Percentiles rank a stretch among this genome's conserved stretches.
These are phyloP conservation scores for Chelonoidis abingdonii DNA, from an alignment of 2,113 vertebrate genomes.

Conservation along the genomic window DNA sequence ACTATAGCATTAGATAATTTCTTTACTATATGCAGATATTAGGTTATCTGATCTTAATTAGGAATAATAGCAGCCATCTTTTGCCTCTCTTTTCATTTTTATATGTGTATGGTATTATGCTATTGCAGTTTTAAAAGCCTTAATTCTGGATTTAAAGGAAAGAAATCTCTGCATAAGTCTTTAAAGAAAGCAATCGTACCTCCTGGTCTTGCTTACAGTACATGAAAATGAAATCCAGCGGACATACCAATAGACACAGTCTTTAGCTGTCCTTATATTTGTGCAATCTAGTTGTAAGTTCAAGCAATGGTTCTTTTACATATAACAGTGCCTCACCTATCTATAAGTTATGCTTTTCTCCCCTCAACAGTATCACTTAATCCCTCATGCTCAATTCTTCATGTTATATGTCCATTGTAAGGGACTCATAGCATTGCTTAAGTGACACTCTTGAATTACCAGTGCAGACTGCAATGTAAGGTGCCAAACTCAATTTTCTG, in stretches of 20 bases:
- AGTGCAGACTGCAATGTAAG: background rate
- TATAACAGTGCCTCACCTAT: background rate
- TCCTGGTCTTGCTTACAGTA: background rate
- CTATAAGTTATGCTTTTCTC: background rate
- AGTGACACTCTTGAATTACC: background rate
- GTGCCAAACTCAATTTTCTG: background rate
- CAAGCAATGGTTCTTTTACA: background rate
- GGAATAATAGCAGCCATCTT: background rate
- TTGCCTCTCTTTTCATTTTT: background rate
- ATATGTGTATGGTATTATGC: background rate
- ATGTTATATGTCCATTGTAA: background rate
- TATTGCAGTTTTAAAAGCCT: background rate
- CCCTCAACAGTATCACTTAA: background rate
- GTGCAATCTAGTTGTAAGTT: background rate
- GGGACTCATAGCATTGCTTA: background rate
- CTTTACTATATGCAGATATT: background rate
- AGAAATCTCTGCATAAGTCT: background rate
- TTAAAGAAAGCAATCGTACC: background rate
- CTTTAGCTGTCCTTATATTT: background rate
- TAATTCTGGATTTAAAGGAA: background rate
- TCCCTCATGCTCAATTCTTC: conserved; percentile 17
- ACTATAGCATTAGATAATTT: background rate
- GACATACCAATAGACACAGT: background rate
- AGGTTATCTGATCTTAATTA: background rate
- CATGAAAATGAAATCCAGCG: background rate